phyloP scores from a whole-genome alignment of 2,113 vertebrate species.

The Seriola aureovittata region DNA sequence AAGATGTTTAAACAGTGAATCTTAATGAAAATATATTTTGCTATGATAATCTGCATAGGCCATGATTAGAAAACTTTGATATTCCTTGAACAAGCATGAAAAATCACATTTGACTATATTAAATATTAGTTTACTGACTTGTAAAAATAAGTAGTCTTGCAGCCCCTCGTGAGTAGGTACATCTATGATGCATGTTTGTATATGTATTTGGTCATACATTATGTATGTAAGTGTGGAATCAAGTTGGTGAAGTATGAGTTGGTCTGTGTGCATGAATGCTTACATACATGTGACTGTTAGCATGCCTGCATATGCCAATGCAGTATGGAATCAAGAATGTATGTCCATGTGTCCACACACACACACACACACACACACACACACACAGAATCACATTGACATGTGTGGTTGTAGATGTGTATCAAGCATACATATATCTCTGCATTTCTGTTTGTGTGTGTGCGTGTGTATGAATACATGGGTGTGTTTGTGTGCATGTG shows the following conservation, averaged over 20 bases:
- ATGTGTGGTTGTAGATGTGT: slow-evolving; percentile 49
- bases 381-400: slow-evolving; percentile 40
- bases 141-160: slow-evolving; percentile 4
- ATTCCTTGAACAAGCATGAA: slow-evolving; percentile 4
- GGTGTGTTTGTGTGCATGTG: slow-evolving; percentile 24
- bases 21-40: slow-evolving; percentile 48
- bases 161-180: slow-evolving; percentile 15
- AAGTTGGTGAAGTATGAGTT: slow-evolving; percentile 28
- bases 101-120: neutral
- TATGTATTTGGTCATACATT: slow-evolving; percentile 39
- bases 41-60: slow-evolving; percentile 28
- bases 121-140: slow-evolving; percentile 13
- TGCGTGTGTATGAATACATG: slow-evolving; percentile 12
- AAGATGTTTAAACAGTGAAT: slow-evolving; percentile 6
- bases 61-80: slow-evolving; percentile 53
- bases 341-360: slow-evolving; percentile 24
- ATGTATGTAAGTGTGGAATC: slow-evolving; percentile 28
- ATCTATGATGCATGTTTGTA: slow-evolving; percentile 14
- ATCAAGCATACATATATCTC: neutral
- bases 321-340: slow-evolving; percentile 7
- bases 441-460: neutral
- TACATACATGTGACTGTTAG: slow-evolving; percentile 19
- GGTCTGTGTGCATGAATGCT: slow-evolving; percentile 45
- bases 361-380: slow-evolving; percentile 17
- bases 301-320: slow-evolving; percentile 36